Percentiles rank a stretch among this genome's conserved stretches.
Evolutionary conservation across 2,888 invertebrate species (phyloP).

Genomic region (Brachypalpus laphriformis): DNA sequence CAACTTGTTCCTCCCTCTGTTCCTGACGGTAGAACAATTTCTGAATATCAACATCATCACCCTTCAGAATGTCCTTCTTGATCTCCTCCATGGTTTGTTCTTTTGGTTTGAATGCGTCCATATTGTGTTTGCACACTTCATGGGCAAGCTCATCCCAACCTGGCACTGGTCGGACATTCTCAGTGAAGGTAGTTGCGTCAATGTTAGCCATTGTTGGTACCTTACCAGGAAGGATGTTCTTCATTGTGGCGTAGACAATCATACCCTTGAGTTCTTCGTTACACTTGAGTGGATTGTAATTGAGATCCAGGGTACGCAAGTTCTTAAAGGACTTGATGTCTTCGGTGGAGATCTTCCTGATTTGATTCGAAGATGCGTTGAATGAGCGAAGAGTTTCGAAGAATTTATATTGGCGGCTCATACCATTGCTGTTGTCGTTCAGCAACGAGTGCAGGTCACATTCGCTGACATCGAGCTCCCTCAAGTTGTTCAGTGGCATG

Average conservation of each 20-base stretch:
- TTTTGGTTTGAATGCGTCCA: conserved; percentile 68
- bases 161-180: conserved; percentile 75
- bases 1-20: conserved; percentile 36
- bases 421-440: conserved; percentile 84
- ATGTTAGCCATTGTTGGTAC: conserved; percentile 77
- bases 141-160: conserved; percentile 81
- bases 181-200: conserved; percentile 76
- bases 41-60: conserved; percentile 54
- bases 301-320: conserved; percentile 84
- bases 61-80: conserved; percentile 57
- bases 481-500: conserved; percentile 85
- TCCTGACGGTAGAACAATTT: conserved; percentile 57
- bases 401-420: conserved; percentile 79
- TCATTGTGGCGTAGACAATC: conserved; percentile 83
- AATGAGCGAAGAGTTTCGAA: conserved; percentile 85
- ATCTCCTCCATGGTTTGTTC: conserved; percentile 66
- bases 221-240: conserved; percentile 78
- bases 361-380: conserved; percentile 83
- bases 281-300: conserved; percentile 88
- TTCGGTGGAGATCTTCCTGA: conserved; percentile 78
- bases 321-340: conserved; percentile 81
- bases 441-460: conserved; percentile 87
- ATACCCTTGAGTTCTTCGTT: conserved; percentile 87
- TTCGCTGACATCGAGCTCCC: conserved; percentile 88
- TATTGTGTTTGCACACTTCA: conserved; percentile 80